Evolutionary conservation across 92 coral and sea anemone genomes (phyloP).

Genomic region (Pocillopora grandis): DNA sequence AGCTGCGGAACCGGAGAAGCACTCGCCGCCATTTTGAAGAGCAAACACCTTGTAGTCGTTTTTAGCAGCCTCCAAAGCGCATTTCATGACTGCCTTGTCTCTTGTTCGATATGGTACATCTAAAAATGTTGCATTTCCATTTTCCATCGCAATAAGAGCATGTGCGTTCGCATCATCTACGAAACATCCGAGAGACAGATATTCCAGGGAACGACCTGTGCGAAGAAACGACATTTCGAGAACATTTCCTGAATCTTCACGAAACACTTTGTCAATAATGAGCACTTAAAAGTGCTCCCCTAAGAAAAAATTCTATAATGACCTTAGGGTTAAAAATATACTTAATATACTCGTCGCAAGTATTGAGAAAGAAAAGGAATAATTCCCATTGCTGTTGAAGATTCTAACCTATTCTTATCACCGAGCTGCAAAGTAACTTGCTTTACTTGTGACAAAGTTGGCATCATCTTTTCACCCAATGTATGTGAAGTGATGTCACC

Average conservation of each 20-base stretch:
- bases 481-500: too few relatives aligned
- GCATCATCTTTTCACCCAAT: too few relatives aligned
- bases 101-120: slow-evolving; percentile 1
- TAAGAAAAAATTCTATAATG: too few relatives aligned
- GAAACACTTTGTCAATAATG: not conserved
- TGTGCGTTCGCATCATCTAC: not conserved
- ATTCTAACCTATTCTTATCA: too few relatives aligned
- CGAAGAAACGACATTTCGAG: not conserved
- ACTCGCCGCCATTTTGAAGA: slow-evolving; percentile 24
- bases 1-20: slow-evolving; percentile 11
- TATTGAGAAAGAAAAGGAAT: too few relatives aligned
- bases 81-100: slow-evolving; percentile 21
- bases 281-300: too few relatives aligned
- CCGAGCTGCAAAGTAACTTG: too few relatives aligned
- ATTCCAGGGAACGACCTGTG: slow-evolving; percentile 30
- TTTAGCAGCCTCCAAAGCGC: slow-evolving; percentile 31
- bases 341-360: too few relatives aligned
- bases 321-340: too few relatives aligned
- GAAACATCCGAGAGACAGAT: slow-evolving; percentile 20
- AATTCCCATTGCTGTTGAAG: too few relatives aligned
- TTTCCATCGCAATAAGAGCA: slow-evolving; percentile 3
- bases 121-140: slow-evolving; percentile 8
- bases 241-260: slow-evolving; percentile 17
- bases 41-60: slow-evolving; percentile 22
- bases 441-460: too few relatives aligned